Percentiles rank a stretch among this genome's conserved stretches.
phyloP scores from a whole-genome alignment of 2,888 invertebrate genomes.

The Polietes domitor region DNA sequence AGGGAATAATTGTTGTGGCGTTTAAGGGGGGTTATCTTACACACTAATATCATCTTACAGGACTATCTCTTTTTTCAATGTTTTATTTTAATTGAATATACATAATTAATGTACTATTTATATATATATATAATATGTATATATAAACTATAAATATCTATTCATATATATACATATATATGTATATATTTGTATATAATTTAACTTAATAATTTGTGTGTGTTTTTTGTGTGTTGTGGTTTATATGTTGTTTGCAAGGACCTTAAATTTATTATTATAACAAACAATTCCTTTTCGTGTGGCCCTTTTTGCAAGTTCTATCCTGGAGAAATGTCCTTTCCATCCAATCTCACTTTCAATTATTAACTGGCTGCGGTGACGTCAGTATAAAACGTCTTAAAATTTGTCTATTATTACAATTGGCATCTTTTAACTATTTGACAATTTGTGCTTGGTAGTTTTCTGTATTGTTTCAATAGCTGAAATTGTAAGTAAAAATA shows the following conservation, averaged over 20 bases:
- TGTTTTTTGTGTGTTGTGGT: constrained; percentile 50
- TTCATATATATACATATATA: constrained; percentile 48
- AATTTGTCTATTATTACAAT: constrained; percentile 54
- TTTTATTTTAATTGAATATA: constrained; percentile 63
- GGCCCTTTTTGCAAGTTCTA: constrained; percentile 53
- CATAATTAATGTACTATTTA: constrained; percentile 59
- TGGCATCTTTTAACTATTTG: constrained; percentile 54
- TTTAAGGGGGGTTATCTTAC: constrained; percentile 52
- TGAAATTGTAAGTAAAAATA: constrained; percentile 41
- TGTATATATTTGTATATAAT: constrained; percentile 34
- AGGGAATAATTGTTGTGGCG: constrained; percentile 56
- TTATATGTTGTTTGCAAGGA: no score
- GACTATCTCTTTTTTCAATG: constrained; percentile 55
- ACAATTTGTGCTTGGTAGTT: constrained; percentile 28
- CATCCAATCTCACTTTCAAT: constrained; percentile 51
- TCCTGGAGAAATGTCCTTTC: constrained; percentile 50
- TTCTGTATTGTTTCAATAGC: neutral
- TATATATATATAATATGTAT: constrained; percentile 31
- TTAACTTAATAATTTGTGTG: constrained; percentile 58
- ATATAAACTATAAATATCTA: constrained; percentile 62
- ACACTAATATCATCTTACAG: constrained; percentile 58
- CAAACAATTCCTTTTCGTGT: constrained; percentile 58
- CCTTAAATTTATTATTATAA: constrained; percentile 59
- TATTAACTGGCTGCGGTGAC: constrained; percentile 51
- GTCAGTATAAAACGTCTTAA: constrained; percentile 42